Percentiles rank a stretch among this genome's conserved stretches.
phyloP scores from a whole-genome alignment of 2,797 vertebrate species.

The Tamandua tetradactyla region DNA sequence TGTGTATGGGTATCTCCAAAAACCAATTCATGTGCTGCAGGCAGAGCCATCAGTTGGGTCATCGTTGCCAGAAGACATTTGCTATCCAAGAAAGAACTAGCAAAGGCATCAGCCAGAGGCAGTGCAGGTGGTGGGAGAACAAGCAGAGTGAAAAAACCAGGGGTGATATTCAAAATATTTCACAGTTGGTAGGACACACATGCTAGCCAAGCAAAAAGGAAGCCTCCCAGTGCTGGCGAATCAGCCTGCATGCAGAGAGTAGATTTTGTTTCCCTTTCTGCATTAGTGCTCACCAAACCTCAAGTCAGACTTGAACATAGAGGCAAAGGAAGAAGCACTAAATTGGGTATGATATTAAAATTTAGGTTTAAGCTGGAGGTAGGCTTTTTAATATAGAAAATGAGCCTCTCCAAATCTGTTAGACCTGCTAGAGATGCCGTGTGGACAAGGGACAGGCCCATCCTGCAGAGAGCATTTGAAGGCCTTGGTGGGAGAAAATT shows the following conservation, averaged over 20 bases:
- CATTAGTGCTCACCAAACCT: background rate
- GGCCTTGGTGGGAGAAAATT: background rate
- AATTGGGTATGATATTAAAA: background rate
- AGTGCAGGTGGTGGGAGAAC: background rate
- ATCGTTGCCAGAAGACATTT: background rate
- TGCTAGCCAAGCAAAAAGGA: background rate
- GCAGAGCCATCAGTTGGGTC: background rate
- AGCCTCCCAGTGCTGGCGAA: no score
- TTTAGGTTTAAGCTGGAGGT: background rate
- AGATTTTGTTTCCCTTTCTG: background rate
- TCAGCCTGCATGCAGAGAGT: background rate
- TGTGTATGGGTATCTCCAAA: background rate
- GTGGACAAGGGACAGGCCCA: background rate
- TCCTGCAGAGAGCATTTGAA: background rate
- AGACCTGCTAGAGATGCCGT: background rate
- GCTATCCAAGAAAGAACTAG: background rate
- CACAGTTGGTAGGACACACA: accelerated
- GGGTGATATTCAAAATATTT: background rate
- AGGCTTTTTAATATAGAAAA: background rate
- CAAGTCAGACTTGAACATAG: background rate
- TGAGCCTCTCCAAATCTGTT: background rate
- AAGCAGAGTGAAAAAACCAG: background rate
- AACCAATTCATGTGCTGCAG: background rate
- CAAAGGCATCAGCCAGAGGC: background rate
- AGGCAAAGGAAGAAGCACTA: background rate